Percentiles rank a stretch among this genome's conserved stretches.
These are phyloP conservation scores for Protophormia terraenovae DNA, from an alignment of 2,888 invertebrate genomes.

Conservation along the genomic window DNA sequence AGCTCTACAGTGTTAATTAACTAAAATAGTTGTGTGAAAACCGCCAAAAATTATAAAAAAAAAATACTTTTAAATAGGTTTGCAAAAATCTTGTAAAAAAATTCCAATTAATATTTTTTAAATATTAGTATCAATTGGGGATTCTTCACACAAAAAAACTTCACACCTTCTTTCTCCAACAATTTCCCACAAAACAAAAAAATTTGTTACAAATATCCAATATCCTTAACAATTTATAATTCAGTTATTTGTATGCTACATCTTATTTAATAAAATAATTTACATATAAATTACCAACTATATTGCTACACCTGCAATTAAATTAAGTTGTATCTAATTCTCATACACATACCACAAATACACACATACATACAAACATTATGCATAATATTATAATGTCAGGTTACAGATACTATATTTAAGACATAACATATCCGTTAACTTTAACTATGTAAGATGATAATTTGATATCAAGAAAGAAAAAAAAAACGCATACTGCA, in stretches of 20 bases:
- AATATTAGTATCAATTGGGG: background rate
- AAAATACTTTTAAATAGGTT: no score
- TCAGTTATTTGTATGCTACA: slow-evolving; percentile 16
- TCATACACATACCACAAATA: background rate
- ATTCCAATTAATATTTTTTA: background rate
- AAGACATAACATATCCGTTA: slow-evolving; percentile 64
- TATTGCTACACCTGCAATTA: slow-evolving; percentile 54
- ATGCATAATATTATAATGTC: slow-evolving; percentile 54
- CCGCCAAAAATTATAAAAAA: no score
- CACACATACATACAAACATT: background rate
- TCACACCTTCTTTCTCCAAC: background rate
- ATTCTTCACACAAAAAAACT: background rate
- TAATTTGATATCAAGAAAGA: slow-evolving; percentile 55
- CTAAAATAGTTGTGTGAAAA: no score
- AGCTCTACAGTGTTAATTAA: no score
- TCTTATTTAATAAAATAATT: slow-evolving; percentile 32
- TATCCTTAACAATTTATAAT: slow-evolving; percentile 6
- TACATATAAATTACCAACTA: slow-evolving; percentile 47
- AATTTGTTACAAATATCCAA: background rate
- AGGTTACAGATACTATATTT: slow-evolving; percentile 49
- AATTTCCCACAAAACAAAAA: background rate
- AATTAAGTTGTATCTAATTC: slow-evolving; percentile 56
- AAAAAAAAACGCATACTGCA: slow-evolving; percentile 34
- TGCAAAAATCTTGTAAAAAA: background rate
- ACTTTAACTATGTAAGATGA: slow-evolving; percentile 55